phyloP scores from a whole-genome alignment of 2,888 invertebrate species.

The Drosophila putrida region DNA sequence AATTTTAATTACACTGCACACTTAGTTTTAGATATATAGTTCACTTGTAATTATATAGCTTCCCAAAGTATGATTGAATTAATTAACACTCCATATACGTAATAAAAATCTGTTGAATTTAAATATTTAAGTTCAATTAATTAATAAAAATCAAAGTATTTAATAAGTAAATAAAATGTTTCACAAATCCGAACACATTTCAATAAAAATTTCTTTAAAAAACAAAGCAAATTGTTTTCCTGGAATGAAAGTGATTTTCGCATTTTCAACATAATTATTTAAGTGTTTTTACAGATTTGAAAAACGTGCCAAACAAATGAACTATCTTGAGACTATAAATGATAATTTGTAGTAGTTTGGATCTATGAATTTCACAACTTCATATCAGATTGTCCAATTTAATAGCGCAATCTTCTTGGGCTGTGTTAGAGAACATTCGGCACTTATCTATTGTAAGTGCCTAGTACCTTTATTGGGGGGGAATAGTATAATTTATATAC shows the following conservation, averaged over 20 bases:
- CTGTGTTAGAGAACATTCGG: conserved; percentile 9
- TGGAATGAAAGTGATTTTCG: too few relatives aligned
- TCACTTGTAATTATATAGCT: too few relatives aligned
- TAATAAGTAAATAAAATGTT: background rate
- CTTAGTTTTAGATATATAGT: too few relatives aligned
- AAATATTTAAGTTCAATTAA: too few relatives aligned
- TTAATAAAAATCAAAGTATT: too few relatives aligned
- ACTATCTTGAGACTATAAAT: background rate
- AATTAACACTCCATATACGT: background rate
- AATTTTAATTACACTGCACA: too few relatives aligned
- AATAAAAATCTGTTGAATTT: too few relatives aligned
- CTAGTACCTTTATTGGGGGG: conserved; percentile 24
- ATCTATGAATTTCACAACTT: conserved; percentile 33
- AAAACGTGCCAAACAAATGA: background rate
- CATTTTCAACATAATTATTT: too few relatives aligned
- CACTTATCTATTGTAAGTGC: conserved; percentile 38
- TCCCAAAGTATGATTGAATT: background rate
- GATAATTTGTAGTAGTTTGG: background rate
- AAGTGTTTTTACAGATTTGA: background rate
- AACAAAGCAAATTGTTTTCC: background rate
- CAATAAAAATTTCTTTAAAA: background rate
- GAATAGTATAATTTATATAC: conserved; percentile 43
- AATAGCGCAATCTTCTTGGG: conserved; percentile 1
- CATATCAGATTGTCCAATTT: background rate
- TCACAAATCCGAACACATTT: background rate